Evolutionary conservation across 2,888 invertebrate species (phyloP).

Genomic region (Caenorhabditis japonica): DNA sequence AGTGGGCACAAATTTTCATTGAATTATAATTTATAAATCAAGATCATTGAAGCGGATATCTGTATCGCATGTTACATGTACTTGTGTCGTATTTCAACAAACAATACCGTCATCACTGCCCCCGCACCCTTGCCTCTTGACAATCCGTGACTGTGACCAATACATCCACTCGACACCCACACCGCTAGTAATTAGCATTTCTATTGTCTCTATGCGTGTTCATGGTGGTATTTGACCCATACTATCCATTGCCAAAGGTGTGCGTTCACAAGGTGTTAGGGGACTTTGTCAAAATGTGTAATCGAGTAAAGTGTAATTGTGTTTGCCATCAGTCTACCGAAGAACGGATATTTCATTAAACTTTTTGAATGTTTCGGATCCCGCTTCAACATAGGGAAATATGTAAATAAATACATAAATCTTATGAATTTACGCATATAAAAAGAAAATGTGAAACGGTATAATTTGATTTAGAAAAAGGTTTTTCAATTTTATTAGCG

Average conservation of each 20-base stretch:
- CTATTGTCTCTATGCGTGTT: conserved; percentile 31
- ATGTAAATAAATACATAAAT: no score
- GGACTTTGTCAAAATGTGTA: conserved; percentile 28
- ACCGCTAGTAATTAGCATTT: conserved; percentile 37
- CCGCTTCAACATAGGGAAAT: no score
- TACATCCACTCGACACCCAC: conserved; percentile 38
- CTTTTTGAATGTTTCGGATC: no score
- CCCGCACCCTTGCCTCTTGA: not conserved
- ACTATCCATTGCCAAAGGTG: not conserved
- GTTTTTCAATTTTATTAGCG: conserved; percentile 41
- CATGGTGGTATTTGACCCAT: conserved; percentile 4
- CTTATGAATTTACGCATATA: no score
- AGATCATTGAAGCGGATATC: conserved; percentile 46
- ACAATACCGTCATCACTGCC: conserved; percentile 30
- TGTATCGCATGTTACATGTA: conserved; percentile 13
- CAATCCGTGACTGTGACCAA: conserved; percentile 22
- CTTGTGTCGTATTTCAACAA: conserved; percentile 39
- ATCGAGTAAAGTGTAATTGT: conserved; percentile 35
- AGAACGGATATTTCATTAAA: no score
- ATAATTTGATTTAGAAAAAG: no score
- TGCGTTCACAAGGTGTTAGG: conserved; percentile 1
- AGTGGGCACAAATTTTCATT: not conserved
- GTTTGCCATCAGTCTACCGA: conserved; percentile 19
- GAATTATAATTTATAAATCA: conserved; percentile 4
- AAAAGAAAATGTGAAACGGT: no score